Base-by-base conservation (phyloP, 35 echinoderm and acorn worm genomes). In the Antedon bifida region DNA sequence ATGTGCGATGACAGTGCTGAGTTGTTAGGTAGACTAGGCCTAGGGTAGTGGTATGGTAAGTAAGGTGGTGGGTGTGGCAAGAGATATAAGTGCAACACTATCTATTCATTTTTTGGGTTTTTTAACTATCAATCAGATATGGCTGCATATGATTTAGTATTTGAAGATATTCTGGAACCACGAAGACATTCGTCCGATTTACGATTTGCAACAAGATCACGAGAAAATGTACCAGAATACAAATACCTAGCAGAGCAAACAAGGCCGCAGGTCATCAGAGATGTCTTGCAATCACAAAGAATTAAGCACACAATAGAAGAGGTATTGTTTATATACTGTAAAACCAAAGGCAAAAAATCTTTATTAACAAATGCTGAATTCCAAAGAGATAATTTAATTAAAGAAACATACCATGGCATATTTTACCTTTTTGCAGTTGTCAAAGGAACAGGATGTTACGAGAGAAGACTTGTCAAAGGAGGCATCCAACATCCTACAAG, bases 141-240 rank as follows among this genome's bases (percentile, higher is more conserved):
- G 51, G 51, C 51, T 64, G 51, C 51, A 8, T 64, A 12, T 64
- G 51, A 64, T 64, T 12, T 21, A 12, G 5, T 64, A 17, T 87
- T 90, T 82, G 84, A 89, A 51, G 93, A 96, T 75, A 89, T 96
- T 73, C 83, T 96, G 44, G 93, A 83, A 31, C 90, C 81, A 0
- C 29, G 93, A 36, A 82, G 93, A 45, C 85, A 84, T 30, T 39
- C 79, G 26, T 81, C 78, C 28, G 90, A 92, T 39, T 64, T 96
- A 13, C 30, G 30, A 34, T 96, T 91, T 84, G 87, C 84, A 33
- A 36, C 92, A 36, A 55, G 87, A 77, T 86, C 82, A 36, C 80
- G 80, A 39, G 73, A 83, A 42, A 64, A 46, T 33, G 35, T 96
- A n/a, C 93, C 93, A 44, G 86, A 92, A 82, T 96, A 96, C 89